Evolutionary conservation across 2,113 vertebrate genomes (phyloP).

Genomic region (Amazona vittata): DNA sequence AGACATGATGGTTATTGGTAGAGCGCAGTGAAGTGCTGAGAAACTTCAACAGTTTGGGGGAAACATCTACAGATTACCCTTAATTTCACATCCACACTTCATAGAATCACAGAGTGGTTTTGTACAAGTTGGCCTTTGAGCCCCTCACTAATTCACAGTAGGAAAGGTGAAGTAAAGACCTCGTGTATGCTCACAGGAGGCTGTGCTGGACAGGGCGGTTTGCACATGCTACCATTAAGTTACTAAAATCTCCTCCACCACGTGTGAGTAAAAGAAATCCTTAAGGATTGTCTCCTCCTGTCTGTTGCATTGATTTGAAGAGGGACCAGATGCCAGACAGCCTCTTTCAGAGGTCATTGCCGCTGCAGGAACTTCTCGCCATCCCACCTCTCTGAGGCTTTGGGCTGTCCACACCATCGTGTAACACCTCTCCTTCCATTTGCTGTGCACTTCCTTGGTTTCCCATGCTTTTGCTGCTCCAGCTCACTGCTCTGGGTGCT

Average conservation of each 20-base stretch:
- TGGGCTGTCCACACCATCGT: neutral
- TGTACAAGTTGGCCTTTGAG: neutral
- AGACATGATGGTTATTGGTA: neutral
- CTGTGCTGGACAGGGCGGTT: neutral
- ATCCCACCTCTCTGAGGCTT: neutral
- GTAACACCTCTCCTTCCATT: neutral
- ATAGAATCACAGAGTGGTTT: neutral
- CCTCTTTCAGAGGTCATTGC: neutral
- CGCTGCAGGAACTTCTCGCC: neutral
- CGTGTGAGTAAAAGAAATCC: neutral
- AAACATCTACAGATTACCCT: neutral
- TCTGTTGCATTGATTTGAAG: neutral
- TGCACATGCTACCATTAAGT: accelerated
- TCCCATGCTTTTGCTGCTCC: neutral
- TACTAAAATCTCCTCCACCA: neutral
- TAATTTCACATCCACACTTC: neutral
- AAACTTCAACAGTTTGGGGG: neutral
- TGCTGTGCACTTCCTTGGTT: neutral
- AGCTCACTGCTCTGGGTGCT: neutral
- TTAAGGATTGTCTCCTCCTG: neutral
- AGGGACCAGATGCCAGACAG: neutral
- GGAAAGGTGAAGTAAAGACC: neutral
- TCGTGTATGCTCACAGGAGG: accelerated
- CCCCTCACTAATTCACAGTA: accelerated
- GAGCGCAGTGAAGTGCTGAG: neutral